Evolutionary conservation across 2,888 invertebrate species (phyloP).

Genomic region (Epinotia demarniana): DNA sequence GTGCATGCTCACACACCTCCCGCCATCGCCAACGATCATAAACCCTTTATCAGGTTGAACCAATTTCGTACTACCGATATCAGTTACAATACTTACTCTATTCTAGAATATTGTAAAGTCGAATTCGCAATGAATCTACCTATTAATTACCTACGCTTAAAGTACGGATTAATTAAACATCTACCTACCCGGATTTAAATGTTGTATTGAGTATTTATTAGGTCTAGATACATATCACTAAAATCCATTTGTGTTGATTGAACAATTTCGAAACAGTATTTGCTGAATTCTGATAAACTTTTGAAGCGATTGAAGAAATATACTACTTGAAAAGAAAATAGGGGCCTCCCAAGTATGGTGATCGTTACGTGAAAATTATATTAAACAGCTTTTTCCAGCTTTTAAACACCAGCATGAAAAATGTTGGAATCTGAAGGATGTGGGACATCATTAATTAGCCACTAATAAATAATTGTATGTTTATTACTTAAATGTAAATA

Average conservation of each 20-base stretch:
- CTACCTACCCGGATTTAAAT: neutral
- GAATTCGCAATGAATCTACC: too few relatives aligned
- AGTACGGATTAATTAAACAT: neutral
- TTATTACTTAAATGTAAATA: too few relatives aligned
- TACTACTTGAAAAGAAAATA: neutral
- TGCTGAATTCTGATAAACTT: neutral
- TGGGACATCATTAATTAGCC: too few relatives aligned
- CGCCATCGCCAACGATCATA: constrained; percentile 4
- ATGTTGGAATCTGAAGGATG: too few relatives aligned
- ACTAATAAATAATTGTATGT: too few relatives aligned
- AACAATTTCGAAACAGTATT: neutral
- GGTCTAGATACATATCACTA: neutral
- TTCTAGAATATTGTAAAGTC: neutral
- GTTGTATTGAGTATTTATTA: neutral
- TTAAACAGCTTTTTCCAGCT: too few relatives aligned
- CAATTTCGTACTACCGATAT: constrained; percentile 18
- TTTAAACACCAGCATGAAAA: too few relatives aligned
- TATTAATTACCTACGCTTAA: neutral
- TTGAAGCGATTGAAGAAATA: neutral
- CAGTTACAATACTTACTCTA: neutral
- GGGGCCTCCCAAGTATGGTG: too few relatives aligned
- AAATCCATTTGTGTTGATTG: neutral
- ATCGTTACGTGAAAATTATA: too few relatives aligned
- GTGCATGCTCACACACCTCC: constrained; percentile 38
- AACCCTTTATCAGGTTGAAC: constrained; percentile 29